These are phyloP conservation scores for Cephus nigrinus DNA, from an alignment of 2,888 invertebrate genomes.

Conservation along the genomic window DNA sequence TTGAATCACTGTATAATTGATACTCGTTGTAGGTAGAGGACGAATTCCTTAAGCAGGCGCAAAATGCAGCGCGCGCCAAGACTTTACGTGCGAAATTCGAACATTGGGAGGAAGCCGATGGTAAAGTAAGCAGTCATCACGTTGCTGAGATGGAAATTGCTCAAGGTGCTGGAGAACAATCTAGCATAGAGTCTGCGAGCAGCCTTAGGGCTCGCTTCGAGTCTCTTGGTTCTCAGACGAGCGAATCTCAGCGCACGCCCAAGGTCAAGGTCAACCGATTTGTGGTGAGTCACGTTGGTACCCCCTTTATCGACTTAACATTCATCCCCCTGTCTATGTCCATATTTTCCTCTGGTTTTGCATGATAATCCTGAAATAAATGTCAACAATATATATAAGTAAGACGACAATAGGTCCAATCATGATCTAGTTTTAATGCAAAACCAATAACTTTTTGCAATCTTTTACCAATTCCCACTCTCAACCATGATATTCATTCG, in stretches of 20 bases:
- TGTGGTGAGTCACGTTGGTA: constrained; percentile 78
- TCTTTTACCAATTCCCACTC: too few species aligned
- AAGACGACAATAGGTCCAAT: too few species aligned
- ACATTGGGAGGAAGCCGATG: constrained; percentile 80
- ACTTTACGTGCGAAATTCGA: constrained; percentile 89
- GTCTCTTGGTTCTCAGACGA: constrained; percentile 76
- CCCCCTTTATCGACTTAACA: constrained; percentile 26
- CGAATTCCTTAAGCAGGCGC: constrained; percentile 80
- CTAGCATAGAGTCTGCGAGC: constrained; percentile 86
- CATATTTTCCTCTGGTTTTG: too few species aligned
- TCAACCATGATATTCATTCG: constrained; percentile 20
- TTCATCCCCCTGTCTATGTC: background rate
- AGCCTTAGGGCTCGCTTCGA: constrained; percentile 90
- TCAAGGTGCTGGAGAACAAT: constrained; percentile 74
- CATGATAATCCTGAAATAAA: too few species aligned
- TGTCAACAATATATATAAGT: too few species aligned
- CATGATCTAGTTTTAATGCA: too few species aligned
- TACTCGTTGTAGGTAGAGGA: constrained; percentile 68
- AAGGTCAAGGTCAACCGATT: constrained; percentile 87
- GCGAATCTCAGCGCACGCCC: constrained; percentile 67
- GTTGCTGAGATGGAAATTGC: constrained; percentile 65
- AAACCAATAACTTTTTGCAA: too few species aligned
- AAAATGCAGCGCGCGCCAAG: constrained; percentile 83
- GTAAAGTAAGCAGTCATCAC: constrained; percentile 60
- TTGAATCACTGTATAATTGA: too few species aligned